Conservation (phyloP, 2,888 invertebrate genomes). For the Eupithecia pulchellata region DNA sequence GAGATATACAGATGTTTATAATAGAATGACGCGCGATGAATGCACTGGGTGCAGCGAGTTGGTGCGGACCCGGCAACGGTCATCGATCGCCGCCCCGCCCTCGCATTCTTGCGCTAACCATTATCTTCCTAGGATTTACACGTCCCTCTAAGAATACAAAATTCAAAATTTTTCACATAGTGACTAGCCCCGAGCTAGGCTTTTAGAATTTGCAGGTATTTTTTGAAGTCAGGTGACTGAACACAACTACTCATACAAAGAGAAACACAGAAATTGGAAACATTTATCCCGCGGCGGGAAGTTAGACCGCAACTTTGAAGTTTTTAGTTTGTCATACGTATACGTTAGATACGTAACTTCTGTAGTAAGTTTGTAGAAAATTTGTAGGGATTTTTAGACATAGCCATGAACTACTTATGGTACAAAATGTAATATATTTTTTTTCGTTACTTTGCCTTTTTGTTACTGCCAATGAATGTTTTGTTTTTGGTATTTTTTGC, state of each 20-base stretch:
- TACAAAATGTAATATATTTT: background rate
- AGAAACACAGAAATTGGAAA: background rate
- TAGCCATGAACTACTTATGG: background rate
- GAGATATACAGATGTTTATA: slow-evolving; percentile 18
- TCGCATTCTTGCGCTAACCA: slow-evolving; percentile 57
- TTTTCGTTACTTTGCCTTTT: too few relatives aligned
- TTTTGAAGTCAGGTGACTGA: background rate
- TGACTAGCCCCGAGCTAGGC: background rate
- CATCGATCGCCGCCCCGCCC: slow-evolving; percentile 71
- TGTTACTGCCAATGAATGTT: background rate
- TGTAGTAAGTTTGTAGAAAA: background rate
- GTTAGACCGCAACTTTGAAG: background rate
- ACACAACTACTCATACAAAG: background rate
- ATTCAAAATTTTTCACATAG: background rate
- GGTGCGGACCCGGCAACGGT: slow-evolving; percentile 69
- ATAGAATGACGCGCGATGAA: slow-evolving; percentile 48
- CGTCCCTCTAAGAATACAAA: slow-evolving; percentile 21
- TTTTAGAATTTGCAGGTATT: background rate
- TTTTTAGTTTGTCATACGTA: too few relatives aligned
- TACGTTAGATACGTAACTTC: background rate
- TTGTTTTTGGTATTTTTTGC: background rate
- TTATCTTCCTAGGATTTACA: slow-evolving; percentile 63
- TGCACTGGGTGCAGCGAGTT: slow-evolving; percentile 71
- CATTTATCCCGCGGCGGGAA: background rate
- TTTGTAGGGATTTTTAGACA: background rate